Percentiles rank a stretch among this genome's conserved stretches.
Conservation (phyloP, 2,113 vertebrate genomes). For the Ameiurus melas region DNA sequence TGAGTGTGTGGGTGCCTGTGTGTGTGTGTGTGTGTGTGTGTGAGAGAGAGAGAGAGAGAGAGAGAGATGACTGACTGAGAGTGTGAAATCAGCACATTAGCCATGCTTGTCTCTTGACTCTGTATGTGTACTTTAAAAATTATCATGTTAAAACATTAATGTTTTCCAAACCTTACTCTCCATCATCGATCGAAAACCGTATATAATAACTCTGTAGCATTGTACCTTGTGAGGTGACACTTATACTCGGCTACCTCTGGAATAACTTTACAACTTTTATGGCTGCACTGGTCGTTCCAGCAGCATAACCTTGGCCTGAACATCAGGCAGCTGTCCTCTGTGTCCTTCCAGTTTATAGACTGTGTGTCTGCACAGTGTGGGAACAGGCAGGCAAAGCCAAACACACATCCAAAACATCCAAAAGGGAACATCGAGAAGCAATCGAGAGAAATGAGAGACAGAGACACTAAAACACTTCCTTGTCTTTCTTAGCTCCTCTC, state of each 20-base stretch:
- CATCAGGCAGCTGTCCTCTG: conserved; percentile 31
- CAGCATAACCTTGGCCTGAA: conserved; percentile 21
- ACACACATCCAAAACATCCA: not conserved
- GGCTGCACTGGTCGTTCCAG: conserved; percentile 11
- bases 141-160: not conserved
- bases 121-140: conserved; percentile 7
- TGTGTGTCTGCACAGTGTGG: conserved; percentile 23
- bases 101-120: not conserved
- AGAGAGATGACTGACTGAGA: not conserved
- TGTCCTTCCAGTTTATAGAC: conserved; percentile 39
- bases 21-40: not conserved
- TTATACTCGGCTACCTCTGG: not conserved
- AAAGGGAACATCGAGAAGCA: not conserved
- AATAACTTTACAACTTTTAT: not conserved
- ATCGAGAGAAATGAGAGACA: not conserved
- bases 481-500: conserved; percentile 27
- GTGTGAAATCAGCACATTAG: not conserved
- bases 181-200: not conserved
- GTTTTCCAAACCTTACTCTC: not conserved
- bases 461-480: conserved; percentile 10
- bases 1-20: no score
- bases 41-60: conserved; percentile 9
- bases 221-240: not conserved
- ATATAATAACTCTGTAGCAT: not conserved
- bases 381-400: conserved; percentile 22